These are phyloP conservation scores for Hycleus cichorii DNA, from an alignment of 1,140 invertebrate species.

Conservation along the genomic window DNA sequence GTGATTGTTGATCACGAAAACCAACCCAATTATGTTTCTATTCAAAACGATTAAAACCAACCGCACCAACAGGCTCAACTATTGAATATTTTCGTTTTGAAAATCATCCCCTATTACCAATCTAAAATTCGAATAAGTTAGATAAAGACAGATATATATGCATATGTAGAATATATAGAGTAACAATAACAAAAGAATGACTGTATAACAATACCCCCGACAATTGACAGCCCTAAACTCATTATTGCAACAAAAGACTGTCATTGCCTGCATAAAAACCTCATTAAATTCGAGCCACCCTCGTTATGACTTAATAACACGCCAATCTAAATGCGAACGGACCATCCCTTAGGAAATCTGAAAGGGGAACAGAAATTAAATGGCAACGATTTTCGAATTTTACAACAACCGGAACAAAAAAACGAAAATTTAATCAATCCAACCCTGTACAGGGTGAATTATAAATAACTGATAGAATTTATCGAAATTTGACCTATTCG, in stretches of 20 bases:
- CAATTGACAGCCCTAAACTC: constrained; percentile 40
- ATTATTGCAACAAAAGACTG: constrained; percentile 42
- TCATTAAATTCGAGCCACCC: constrained; percentile 36
- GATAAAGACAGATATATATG: not conserved
- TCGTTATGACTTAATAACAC: constrained; percentile 37
- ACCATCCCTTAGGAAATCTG: too few relatives aligned
- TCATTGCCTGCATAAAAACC: constrained; percentile 42
- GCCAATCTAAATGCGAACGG: not conserved
- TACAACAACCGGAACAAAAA: too few relatives aligned
- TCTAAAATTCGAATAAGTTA: not conserved
- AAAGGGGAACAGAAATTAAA: too few relatives aligned
- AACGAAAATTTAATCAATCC: too few relatives aligned
- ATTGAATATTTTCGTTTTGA: not conserved
- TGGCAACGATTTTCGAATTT: too few relatives aligned
- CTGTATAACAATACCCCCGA: constrained; percentile 28
- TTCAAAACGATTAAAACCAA: constrained; percentile 6
- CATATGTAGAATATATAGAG: not conserved
- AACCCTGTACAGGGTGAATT: too few relatives aligned
- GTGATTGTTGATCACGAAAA: not conserved
- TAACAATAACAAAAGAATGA: constrained; percentile 6
- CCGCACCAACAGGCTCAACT: constrained; percentile 1
- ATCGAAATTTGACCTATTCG: too few relatives aligned
- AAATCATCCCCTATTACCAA: constrained; percentile 5
- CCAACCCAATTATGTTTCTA: constrained; percentile 10
- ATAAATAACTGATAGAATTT: too few relatives aligned